phyloP scores from a whole-genome alignment of 2,797 vertebrate genomes.

The Acipenser oxyrinchus region DNA sequence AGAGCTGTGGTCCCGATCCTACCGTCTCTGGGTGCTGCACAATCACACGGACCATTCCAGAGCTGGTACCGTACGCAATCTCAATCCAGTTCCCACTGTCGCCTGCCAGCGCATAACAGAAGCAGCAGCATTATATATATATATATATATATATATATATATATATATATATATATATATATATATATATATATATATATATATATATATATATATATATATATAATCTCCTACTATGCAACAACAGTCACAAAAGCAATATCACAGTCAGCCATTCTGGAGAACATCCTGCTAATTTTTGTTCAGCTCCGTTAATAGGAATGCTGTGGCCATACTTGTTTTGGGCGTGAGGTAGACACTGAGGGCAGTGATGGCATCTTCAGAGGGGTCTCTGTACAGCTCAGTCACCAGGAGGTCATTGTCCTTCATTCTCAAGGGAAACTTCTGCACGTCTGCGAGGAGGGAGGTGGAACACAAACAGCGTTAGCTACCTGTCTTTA shows the following conservation, averaged over 20 bases:
- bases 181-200: too few relatives aligned
- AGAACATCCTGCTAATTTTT: too few relatives aligned
- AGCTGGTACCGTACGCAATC: conserved; percentile 86
- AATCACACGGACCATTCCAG: conserved; percentile 77
- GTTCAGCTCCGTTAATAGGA: too few relatives aligned
- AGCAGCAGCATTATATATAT: neutral
- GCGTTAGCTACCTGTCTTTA: too few relatives aligned
- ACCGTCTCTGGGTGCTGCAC: conserved; percentile 88
- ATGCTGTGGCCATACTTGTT: conserved; percentile 58
- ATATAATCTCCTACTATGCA: too few relatives aligned
- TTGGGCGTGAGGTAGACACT: conserved; percentile 89
- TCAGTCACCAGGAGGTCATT: conserved; percentile 86
- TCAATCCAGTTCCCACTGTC: conserved; percentile 92
- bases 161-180: neutral
- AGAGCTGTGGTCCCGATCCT: conserved; percentile 81
- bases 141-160: neutral
- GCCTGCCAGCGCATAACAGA: conserved; percentile 45
- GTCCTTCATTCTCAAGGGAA: conserved; percentile 87
- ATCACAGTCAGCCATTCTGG: too few relatives aligned
- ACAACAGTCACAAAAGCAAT: too few relatives aligned
- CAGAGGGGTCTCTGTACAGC: conserved; percentile 77
- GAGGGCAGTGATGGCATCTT: conserved; percentile 84
- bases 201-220: too few relatives aligned
- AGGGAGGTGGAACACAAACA: neutral
- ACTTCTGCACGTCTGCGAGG: conserved; percentile 80